phyloP scores from a whole-genome alignment of 2,797 vertebrate genomes.

The Danio choprae region DNA sequence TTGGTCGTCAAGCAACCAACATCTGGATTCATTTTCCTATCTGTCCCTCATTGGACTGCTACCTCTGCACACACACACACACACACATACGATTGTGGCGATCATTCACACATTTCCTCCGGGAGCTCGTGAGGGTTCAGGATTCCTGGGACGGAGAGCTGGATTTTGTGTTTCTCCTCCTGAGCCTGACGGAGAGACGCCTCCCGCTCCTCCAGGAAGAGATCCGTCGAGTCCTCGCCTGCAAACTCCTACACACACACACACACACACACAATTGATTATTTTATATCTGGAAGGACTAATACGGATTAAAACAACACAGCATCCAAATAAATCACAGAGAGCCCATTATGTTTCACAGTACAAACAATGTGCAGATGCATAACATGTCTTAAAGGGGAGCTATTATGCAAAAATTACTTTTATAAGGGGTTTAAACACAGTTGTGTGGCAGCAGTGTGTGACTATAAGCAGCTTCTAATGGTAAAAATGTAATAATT shows the following conservation, averaged over 20 bases:
- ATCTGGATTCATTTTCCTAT: slow-evolving; percentile 78
- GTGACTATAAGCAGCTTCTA: no score
- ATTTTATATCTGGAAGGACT: no score
- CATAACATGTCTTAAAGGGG: no score
- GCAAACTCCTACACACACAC: slow-evolving; percentile 83
- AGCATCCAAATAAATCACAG: no score
- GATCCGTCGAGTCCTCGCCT: slow-evolving; percentile 89
- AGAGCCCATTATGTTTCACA: no score
- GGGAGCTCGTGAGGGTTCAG: slow-evolving; percentile 93
- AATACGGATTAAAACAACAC: no score
- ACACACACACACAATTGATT: not conserved
- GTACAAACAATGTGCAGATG: no score
- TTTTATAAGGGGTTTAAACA: no score
- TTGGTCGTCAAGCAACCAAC: slow-evolving; percentile 94
- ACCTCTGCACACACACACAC: slow-evolving; percentile 47
- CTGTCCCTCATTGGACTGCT: slow-evolving; percentile 50
- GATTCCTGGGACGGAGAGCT: slow-evolving; percentile 92
- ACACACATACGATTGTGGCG: slow-evolving; percentile 16
- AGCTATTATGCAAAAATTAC: no score
- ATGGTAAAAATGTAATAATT: no score
- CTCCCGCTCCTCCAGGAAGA: slow-evolving; percentile 92
- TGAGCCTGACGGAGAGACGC: slow-evolving; percentile 88
- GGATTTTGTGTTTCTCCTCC: slow-evolving; percentile 92
- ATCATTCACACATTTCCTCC: slow-evolving; percentile 93
- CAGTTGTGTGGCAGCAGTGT: no score